Base-by-base conservation (phyloP, 2,888 invertebrate genomes). In the Rhagium mordax region DNA sequence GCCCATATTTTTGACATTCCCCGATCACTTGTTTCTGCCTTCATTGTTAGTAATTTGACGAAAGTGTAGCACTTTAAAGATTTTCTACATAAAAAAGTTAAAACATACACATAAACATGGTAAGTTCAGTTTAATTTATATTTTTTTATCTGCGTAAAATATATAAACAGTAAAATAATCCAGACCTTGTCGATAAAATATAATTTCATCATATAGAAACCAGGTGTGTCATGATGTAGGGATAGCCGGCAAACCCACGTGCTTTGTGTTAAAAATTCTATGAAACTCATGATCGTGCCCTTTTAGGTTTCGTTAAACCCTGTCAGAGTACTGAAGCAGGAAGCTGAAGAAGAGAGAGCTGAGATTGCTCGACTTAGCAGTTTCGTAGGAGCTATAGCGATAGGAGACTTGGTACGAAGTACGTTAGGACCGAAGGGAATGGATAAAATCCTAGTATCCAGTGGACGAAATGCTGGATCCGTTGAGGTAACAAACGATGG, bases 401-500 rank as follows among this genome's bases (percentile, higher is more conserved):
- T 99, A 84, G 99, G 99, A 29, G 99, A 99, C 88, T 90, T 99
- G 80, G 96, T 99, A 0, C 99, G 98, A 88, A 98, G 97, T 81
- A 99, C 99, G 4, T 90, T 99, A 27, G 99, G 99, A 3, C 99
- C 99, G 0, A 99, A 99, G 89, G 99, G 99, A 85, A 99, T 99
- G 99, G 96, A 96, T 85, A 96, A 96, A 89, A 96, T 97, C 76
- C 89, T 97, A 21, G 94, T 96, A 16, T 92, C 95, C 0, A 90
- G 91, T 80, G 96, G 96, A 0, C 91, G 96, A 74, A 94, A 92
- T 84, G 91, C 93, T 64, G 95, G 95, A 41, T 91, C 92, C 84
- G 96, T 99, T 71, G 95, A 98, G 89, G 97, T 99, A 4, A 99
- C 99, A 66, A 99, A 99, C 88, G 99, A 99, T 89, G 99, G 99